Base-by-base conservation (phyloP, 2,797 vertebrate genomes). In the Microcaecilia unicolor region DNA sequence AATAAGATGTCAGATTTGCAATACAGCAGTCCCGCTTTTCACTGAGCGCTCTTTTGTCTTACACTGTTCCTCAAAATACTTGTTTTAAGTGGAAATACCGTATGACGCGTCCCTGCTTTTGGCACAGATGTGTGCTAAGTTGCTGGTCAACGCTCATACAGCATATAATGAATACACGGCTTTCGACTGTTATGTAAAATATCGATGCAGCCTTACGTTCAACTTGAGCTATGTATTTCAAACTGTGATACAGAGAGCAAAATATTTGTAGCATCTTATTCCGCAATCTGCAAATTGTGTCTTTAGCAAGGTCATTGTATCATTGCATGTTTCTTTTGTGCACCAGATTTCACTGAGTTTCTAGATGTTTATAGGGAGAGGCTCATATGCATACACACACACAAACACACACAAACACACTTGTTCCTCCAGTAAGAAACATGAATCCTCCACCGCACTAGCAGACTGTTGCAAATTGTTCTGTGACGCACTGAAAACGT, bases 141-240 rank as follows among this genome's bases (percentile, higher is more conserved):
- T 86, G 80, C 78, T 53, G 64, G 80, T 74, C 80, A 81, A 76
- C 69, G 86, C 63, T 70, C 67, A 35, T 44, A 70, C 59, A 47
- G 65, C 60, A 56, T 70, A n/a, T n/a, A n/a, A n/a, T 53, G 66
- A 80, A 77, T 49, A 65, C 57, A 76, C 19, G 89, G 88, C 90
- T 72, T 34, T 59, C 66, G 92, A 97, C 91, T 96, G 91, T 95
- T 95, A 92, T 4, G 45, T 63, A 73, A 55, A 78, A 69, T 60
- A 75, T 71, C 70, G 83, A 78, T 79, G 70, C 66, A 69, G 85
- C 70, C 57, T 82, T 77, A 79, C 34, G 59, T 72, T 74, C 60
- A 77, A 72, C 63, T 72, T 78, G 56, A 51, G 62, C 55, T 68
- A 60, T 80, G 54, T 76, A 54, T 68, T 56, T 70, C 44, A 48